Base-by-base conservation (phyloP, 2,888 invertebrate species). In the Brachypalpus laphriformis region DNA sequence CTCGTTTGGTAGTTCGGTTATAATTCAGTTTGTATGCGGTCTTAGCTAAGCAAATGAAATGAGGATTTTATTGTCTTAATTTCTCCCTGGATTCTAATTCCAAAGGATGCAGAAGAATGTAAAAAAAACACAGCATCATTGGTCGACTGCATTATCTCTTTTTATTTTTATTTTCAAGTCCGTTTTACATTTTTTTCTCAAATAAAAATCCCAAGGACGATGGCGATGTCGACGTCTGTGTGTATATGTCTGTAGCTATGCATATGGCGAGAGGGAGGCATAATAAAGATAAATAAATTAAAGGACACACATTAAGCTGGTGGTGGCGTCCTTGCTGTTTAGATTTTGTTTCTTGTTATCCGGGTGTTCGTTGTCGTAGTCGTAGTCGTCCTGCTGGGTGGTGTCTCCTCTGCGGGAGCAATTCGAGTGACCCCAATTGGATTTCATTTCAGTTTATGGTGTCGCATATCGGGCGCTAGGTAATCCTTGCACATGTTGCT, bases 11-110 rank as follows among this genome's bases (percentile, higher is more conserved):
- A 74, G 72, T 76, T 85, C 47, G 65, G 74, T 70, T 70, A 80
- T 81, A 85, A 81, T 81, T 85, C 59, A 78, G 75, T 85, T 81
- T 80, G 74, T 81, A 63, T 75, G 75, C 81, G 81, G 85, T 85
- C 59, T 66, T 56, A 81, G 70, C 47, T 75, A 28, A 66, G 78
- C 85, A 81, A 85, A 85, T 85, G 70, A 81, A 85, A 76, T 81
- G 75, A 85, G 81, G 63, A 85, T 81, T 85, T 85, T 85, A 85
- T 85, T 81, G 81, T 85, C 81, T 85, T 85, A 85, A 85, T 81
- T 75, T 75, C 71, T 81, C 85, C 81, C 81, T 40, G 40, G 83
- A 68, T 57, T 81, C 70, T 56, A 81, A 71, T 85, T 66, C 59
- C 70, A 75, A 54, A 74, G 61, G 78, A 78, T 61, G 56, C 28